Evolutionary conservation across 2,888 invertebrate species (phyloP), one percentile per base, ranked within the genome.

Genomic region (Scaeva pyrastri): DNA sequence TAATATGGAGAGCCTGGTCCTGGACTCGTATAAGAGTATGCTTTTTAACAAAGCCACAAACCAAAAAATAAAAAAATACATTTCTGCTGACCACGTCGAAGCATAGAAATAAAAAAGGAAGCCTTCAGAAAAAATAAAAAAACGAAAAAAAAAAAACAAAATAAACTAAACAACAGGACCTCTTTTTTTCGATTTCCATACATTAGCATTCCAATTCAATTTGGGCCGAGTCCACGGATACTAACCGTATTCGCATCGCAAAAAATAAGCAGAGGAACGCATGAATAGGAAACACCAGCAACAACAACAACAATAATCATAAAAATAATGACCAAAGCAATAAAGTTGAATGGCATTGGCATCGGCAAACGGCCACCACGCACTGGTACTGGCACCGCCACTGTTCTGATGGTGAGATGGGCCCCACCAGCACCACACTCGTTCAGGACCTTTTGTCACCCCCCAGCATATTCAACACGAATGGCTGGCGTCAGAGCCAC

Each of bases 251-350:
- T 66, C 55, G 64, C 77, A 83, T 62, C 62, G 21, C 21, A 64
- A 26, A 31, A 48, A 64, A 26, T n/a, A 23, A n/a, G 19, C 48
- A 85, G 3, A 48, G 16, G 77, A 86, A 81, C 82, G 66, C 81
- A 86, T 86, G 86, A 86, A 86, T 86, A 84, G 77, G 45, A 81
- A 79, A 71, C 55, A 83, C 74, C 81, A 83, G 73, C 81, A 81
- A 70, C 86, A 86, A 70, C 66, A 83, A 80, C 86, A 86, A 82
- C 82, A 81, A 91, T 91, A 91, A 91, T 91, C 91, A 91, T 91
- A 91, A 91, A 91, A 91, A 90, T 91, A 91, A 91, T 90, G 91
- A 91, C 90, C 90, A 89, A 89, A 88, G 90, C 91, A 91, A 91
- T 91, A 91, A 91, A 91, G 91, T 90, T 91, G 91, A 91, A 91